Evolutionary conservation across 2,797 vertebrate genomes (phyloP), one percentile per base, ranked within the genome.

Genomic region (Artibeus lituratus): DNA sequence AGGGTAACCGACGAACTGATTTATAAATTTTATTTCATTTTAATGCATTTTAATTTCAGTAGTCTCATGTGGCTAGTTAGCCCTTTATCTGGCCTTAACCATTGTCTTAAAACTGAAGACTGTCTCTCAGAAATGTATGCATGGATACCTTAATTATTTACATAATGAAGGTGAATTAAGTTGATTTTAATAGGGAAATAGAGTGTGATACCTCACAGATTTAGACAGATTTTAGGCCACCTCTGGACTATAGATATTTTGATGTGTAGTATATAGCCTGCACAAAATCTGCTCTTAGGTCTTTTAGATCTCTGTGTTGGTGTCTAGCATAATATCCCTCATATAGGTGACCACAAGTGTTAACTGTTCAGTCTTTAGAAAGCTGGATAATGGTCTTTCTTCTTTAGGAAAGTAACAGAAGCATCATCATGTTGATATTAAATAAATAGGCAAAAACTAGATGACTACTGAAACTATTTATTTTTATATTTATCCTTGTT

Each of bases 11-110:
- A n/a, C 18, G 39, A 76, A 44, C 47, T 55, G 35, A 72, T 80
- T 53, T 80, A 57, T 80, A 37, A 32, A 55, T 94, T 91, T 78
- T 88, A 65, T 82, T 83, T 89, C 51, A 70, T n/a, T 94, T 92
- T 42, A 85, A 59, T 70, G 55, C 51, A 70, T n/a, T 94, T 92
- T 44, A 86, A 62, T 72, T 69, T 94, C 24, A 67, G 37, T 91
- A 55, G 67, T 24, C 35, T 91, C 5, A 11, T 90, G 35, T 65
- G 15, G 35, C 53, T 73, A 73, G 53, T 82, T 88, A 82, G 84
- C 11, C 53, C 15, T 85, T 51, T 69, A 77, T 85, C 62, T 78
- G 65, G 12, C 10, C 55, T 67, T 55, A 85, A 87, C 55, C 37
- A 3, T 67, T 86, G 42, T 74, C 57, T 95, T 81, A 94, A 91